Percentiles rank a stretch among this genome's conserved stretches.
phyloP scores from a whole-genome alignment of 2,797 vertebrate genomes.

The Acipenser ruthenus region DNA sequence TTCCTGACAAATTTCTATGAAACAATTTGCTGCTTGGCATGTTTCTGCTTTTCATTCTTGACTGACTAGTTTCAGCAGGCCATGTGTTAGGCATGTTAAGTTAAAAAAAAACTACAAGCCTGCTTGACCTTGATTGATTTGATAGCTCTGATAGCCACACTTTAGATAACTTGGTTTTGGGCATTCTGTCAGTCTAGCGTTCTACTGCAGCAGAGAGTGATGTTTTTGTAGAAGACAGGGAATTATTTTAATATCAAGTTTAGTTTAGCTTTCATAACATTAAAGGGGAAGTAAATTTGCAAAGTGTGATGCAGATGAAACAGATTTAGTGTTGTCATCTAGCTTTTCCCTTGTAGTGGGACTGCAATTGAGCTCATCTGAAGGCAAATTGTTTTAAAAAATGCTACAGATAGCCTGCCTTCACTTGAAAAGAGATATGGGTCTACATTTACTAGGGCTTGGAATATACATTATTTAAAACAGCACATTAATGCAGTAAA shows the following conservation, averaged over 20 bases:
- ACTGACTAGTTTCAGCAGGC: too few species aligned
- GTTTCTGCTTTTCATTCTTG: too few species aligned
- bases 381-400: constrained; percentile 38
- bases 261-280: constrained; percentile 33
- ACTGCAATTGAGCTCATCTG: constrained; percentile 30
- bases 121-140: constrained; percentile 42
- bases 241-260: constrained; percentile 45
- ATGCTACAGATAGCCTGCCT: constrained; percentile 37
- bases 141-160: constrained; percentile 43
- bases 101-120: constrained; percentile 3
- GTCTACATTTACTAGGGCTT: too few species aligned
- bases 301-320: constrained; percentile 27
- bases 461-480: too few species aligned
- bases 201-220: constrained; percentile 43
- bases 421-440: constrained; percentile 33
- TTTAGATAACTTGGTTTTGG: constrained; percentile 35
- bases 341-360: constrained; percentile 33
- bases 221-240: constrained; percentile 48
- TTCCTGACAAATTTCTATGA: too few species aligned
- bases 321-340: constrained; percentile 27
- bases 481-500: too few species aligned
- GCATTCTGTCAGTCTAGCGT: constrained; percentile 37
- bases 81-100: too few species aligned
- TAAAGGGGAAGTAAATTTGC: constrained; percentile 30
- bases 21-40: too few species aligned